Base-by-base conservation (phyloP, 2,888 invertebrate species). In the Watsonalla cultraria region DNA sequence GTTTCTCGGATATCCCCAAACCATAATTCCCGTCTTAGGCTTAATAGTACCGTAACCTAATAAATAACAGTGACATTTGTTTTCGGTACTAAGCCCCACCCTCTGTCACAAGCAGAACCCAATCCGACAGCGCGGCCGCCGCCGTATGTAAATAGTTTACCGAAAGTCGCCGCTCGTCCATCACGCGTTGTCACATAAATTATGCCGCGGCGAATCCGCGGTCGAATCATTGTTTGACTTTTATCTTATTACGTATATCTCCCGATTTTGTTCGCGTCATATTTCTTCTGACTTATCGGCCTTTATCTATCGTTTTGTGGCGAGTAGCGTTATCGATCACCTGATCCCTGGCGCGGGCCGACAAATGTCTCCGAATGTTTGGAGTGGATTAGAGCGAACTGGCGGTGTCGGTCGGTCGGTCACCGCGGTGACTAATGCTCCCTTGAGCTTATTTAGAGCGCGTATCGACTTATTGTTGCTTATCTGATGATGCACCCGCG, bases 171-270 rank as follows among this genome's bases (percentile, higher is more conserved):
- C 90, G 90, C 87, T 88, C 90, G 90, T 90, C 89, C 90, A 89
- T 89, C 90, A 89, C 86, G 84, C 86, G 89, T 87, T 90, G 90
- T 90, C 90, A 89, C 90, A 90, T 90, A 90, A 90, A 90, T 90
- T 90, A 90, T 90, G 88, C 90, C 87, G 89, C 90, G 90, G 90
- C 89, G 89, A 90, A 90, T 90, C 90, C 90, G 90, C 88, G 88
- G 86, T 84, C 88, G 88, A 90, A 90, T 90, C 90, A 90, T 89
- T 90, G 90, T 90, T 88, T 88, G 90, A 90, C 90, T 90, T 90
- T 90, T 90, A 90, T 90, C 90, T 90, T 90, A 90, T 90, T 90
- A 90, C 90, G 86, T 86, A 87, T 87, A 88, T 90, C 90, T 90
- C 87, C 88, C 87, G 90, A 90, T 90, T 90, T 89, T 89, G 90